phyloP scores from a whole-genome alignment of 1,140 invertebrate genomes.

The Ostrea edulis region DNA sequence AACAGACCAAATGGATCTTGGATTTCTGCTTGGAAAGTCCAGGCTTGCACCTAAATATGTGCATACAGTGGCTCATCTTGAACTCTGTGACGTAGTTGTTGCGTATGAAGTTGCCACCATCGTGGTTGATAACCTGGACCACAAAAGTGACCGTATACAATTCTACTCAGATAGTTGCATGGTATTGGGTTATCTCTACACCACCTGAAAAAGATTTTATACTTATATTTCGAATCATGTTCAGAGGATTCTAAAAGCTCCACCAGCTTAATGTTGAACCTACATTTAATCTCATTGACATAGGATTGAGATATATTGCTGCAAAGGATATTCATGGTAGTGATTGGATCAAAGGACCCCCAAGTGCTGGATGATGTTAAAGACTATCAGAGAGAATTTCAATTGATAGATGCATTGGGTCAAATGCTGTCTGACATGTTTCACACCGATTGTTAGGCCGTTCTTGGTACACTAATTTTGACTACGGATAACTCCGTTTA shows the following conservation, averaged over 20 bases:
- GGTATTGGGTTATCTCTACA: too few relatives aligned
- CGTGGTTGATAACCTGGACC: constrained; percentile 36
- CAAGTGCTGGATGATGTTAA: background rate
- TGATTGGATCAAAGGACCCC: constrained; percentile 43
- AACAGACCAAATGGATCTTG: background rate
- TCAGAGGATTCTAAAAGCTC: constrained; percentile 15
- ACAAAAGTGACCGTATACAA: constrained; percentile 12
- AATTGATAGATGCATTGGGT: too few relatives aligned
- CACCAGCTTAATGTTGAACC: constrained; percentile 27
- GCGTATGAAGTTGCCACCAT: constrained; percentile 35
- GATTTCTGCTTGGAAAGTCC: constrained; percentile 43
- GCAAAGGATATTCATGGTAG: constrained; percentile 8
- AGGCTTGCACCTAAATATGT: constrained; percentile 40
- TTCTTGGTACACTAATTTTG: too few relatives aligned
- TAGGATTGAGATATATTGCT: constrained; percentile 42
- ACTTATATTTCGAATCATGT: constrained; percentile 50
- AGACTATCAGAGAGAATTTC: background rate
- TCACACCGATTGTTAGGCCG: too few relatives aligned
- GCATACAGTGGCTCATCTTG: constrained; percentile 53
- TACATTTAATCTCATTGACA: constrained; percentile 46
- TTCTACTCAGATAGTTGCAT: constrained; percentile 55
- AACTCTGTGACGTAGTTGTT: constrained; percentile 55
- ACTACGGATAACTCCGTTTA: too few relatives aligned
- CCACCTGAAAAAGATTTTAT: constrained; percentile 46
- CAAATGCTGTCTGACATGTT: too few relatives aligned